phyloP scores from a whole-genome alignment of 2,888 invertebrate species.

The Colostygia pectinataria region DNA sequence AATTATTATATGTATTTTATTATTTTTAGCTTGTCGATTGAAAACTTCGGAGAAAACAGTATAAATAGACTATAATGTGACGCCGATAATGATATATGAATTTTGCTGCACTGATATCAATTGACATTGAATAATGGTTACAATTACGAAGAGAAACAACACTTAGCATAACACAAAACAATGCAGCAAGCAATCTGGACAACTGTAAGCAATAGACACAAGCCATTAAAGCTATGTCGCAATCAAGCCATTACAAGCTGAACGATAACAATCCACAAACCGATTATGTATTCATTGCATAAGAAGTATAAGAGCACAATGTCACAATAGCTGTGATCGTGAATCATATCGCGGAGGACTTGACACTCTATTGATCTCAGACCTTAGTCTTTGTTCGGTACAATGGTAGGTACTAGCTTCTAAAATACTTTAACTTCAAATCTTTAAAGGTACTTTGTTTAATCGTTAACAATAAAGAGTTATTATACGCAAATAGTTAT shows the following conservation, averaged over 20 bases:
- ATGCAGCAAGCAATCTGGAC: constrained; percentile 8
- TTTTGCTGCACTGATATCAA: too few species aligned
- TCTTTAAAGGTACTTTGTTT: too few species aligned
- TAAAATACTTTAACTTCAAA: too few species aligned
- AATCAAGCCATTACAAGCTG: constrained; percentile 13
- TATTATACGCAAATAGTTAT: too few species aligned
- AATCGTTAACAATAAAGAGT: too few species aligned
- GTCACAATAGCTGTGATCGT: constrained; percentile 11
- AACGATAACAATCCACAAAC: constrained; percentile 17
- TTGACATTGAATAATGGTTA: background rate
- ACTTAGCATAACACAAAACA: background rate
- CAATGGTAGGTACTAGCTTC: too few species aligned
- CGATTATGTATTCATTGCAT: constrained; percentile 23
- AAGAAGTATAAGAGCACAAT: constrained; percentile 5
- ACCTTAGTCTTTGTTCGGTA: background rate
- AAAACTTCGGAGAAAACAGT: too few species aligned
- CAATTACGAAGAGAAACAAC: constrained; percentile 1
- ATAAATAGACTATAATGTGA: too few species aligned
- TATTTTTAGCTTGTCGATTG: too few species aligned
- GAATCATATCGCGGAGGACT: constrained; percentile 8
- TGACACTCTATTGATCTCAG: constrained; percentile 10
- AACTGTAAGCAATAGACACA: constrained; percentile 17
- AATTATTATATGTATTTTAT: too few species aligned
- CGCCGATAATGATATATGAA: background rate
- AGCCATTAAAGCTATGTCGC: constrained; percentile 24